Conservation (phyloP, 2,797 vertebrate species). For the Labroides dimidiatus region DNA sequence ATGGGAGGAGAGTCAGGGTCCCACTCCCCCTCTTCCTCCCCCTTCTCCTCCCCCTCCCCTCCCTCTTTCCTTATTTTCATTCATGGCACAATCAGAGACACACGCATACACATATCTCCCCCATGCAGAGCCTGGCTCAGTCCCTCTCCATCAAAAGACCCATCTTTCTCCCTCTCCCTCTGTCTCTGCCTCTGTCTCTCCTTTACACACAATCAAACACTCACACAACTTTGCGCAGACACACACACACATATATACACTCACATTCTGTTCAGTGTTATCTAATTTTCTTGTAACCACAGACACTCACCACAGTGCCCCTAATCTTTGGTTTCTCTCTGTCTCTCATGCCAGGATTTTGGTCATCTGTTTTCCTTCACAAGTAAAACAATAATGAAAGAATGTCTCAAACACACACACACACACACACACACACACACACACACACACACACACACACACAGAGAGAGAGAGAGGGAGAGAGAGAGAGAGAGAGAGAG, state of each 20-base stretch:
- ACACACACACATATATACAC: constrained; percentile 24
- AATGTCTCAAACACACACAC: constrained; percentile 16
- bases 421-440: constrained; percentile 15
- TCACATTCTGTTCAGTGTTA: constrained; percentile 38
- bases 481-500: neutral
- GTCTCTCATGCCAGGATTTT: constrained; percentile 50
- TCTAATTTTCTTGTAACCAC: constrained; percentile 59
- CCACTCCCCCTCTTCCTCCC: constrained; percentile 21
- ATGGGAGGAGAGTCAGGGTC: constrained; percentile 66
- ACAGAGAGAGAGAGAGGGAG: neutral
- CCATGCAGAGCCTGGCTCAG: constrained; percentile 66
- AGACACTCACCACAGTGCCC: constrained; percentile 24
- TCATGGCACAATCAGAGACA: constrained; percentile 84
- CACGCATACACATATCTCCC: constrained; percentile 64
- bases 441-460: too few species aligned
- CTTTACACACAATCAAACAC: constrained; percentile 12
- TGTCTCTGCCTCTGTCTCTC: too few species aligned
- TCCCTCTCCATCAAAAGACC: constrained; percentile 66
- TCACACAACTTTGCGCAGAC: constrained; percentile 13
- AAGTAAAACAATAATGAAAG: constrained; percentile 26
- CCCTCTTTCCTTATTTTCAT: constrained; percentile 81
- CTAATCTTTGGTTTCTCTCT: constrained; percentile 43
- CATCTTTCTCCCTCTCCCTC: neutral
- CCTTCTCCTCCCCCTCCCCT: constrained; percentile 11
- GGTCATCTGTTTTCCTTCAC: constrained; percentile 53